Percentiles rank a stretch among this genome's conserved stretches.
These are phyloP conservation scores for Caenorhabditis briggsae DNA, from an alignment of 1,140 invertebrate species.

Conservation along the genomic window DNA sequence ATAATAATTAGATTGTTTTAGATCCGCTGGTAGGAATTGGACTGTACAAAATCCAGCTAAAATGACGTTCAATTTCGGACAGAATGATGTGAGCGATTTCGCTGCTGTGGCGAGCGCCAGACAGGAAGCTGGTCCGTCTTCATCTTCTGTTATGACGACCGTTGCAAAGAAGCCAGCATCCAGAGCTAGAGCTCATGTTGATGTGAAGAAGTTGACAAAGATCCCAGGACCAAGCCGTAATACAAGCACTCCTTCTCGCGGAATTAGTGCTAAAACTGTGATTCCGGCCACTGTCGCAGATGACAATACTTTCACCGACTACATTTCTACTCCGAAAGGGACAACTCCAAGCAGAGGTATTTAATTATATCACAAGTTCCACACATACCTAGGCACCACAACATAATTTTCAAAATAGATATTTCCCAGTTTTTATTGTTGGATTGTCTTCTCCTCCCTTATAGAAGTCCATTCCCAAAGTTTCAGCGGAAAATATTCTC, in stretches of 20 bases:
- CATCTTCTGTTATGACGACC: neutral
- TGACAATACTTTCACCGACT: conserved; percentile 34
- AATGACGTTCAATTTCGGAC: conserved; percentile 32
- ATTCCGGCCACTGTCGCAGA: neutral
- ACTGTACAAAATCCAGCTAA: conserved; percentile 1
- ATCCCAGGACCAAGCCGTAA: neutral
- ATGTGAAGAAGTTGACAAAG: neutral
- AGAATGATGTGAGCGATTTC: neutral
- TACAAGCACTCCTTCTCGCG: neutral
- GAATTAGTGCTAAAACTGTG: neutral
- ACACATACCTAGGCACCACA: no score
- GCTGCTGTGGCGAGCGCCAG: neutral
- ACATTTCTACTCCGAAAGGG: conserved; percentile 44
- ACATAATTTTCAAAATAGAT: no score
- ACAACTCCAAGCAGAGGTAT: conserved; percentile 28
- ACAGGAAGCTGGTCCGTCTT: neutral
- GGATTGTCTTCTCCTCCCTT: no score
- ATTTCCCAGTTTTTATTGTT: no score
- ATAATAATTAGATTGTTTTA: neutral
- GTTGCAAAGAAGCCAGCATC: neutral
- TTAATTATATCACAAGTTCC: neutral
- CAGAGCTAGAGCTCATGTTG: conserved; percentile 1
- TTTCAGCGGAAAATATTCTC: no score
- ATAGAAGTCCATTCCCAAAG: no score
- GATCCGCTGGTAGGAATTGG: conserved; percentile 9